These are phyloP conservation scores for Suncus etruscus DNA, from an alignment of 2,113 vertebrate genomes.

Conservation along the genomic window DNA sequence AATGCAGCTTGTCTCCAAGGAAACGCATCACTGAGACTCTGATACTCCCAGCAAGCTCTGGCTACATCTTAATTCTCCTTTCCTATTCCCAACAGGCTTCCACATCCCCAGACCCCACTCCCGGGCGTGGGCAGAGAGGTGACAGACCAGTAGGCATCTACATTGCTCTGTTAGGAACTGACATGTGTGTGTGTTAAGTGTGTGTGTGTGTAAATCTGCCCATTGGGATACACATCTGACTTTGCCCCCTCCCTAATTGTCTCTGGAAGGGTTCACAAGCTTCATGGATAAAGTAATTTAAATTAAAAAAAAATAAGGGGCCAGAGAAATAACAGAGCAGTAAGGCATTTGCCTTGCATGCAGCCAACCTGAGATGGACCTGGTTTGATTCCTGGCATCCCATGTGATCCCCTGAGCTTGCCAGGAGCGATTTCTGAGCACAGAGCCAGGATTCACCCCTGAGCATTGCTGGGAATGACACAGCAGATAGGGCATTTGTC, in stretches of 20 bases:
- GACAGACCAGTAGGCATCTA: not conserved
- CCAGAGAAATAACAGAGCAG: no score
- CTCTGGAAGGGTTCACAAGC: not conserved
- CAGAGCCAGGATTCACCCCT: no score
- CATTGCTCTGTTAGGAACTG: not conserved
- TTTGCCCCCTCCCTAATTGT: not conserved
- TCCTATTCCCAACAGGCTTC: conserved; percentile 4
- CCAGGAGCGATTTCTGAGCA: no score
- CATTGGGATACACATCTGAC: not conserved
- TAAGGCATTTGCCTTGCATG: no score
- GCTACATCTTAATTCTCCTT: conserved; percentile 3
- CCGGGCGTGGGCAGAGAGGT: not conserved
- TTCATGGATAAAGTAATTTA: not conserved
- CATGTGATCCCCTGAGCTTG: no score
- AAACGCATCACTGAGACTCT: conserved; percentile 67
- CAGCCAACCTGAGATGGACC: no score
- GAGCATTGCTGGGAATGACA: no score
- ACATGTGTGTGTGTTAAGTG: not conserved
- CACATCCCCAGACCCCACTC: not conserved
- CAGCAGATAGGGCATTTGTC: no score
- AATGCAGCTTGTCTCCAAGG: conserved; percentile 78
- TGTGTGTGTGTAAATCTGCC: not conserved
- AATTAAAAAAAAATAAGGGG: no score
- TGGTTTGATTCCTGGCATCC: no score
- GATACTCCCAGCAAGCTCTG: conserved; percentile 11